Conservation (phyloP, 2,797 vertebrate species). For the Pseudochaenichthys georgianus region DNA sequence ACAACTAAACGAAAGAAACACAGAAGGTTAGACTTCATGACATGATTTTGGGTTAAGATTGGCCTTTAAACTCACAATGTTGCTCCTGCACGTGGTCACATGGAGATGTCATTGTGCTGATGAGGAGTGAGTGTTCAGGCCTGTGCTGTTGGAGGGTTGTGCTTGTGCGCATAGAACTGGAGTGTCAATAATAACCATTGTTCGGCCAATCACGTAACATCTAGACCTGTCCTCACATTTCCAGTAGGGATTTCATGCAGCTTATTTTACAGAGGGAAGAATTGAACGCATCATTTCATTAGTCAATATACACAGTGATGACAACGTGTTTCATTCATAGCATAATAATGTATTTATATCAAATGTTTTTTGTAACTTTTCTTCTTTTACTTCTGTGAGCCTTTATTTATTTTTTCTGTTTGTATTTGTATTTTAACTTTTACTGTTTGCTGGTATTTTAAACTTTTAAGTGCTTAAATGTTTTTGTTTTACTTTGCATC, state of each 20-base stretch:
- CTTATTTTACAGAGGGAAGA: conserved; percentile 26
- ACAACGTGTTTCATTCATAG: conserved; percentile 17
- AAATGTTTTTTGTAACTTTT: conserved; percentile 39
- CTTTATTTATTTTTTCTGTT: conserved; percentile 60
- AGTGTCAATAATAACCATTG: conserved; percentile 24
- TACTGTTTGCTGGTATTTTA: conserved; percentile 34
- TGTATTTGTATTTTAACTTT: conserved; percentile 40
- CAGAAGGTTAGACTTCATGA: not conserved
- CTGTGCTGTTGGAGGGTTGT: conserved; percentile 13
- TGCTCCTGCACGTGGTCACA: not conserved
- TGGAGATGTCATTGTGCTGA: conserved; percentile 6
- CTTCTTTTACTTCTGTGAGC: conserved; percentile 67
- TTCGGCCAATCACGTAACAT: conserved; percentile 25
- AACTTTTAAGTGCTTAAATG: conserved; percentile 15
- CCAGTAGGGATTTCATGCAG: conserved; percentile 42
- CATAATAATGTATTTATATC: conserved; percentile 58
- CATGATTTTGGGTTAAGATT: not conserved
- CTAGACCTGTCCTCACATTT: conserved; percentile 28
- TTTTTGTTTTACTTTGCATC: conserved; percentile 39
- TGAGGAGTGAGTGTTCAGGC: conserved; percentile 10
- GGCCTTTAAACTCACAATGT: not conserved
- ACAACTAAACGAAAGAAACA: not conserved
- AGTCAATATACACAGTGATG: conserved; percentile 24
- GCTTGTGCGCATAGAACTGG: conserved; percentile 24
- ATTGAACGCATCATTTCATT: conserved; percentile 19